Base-by-base conservation (phyloP, 2,113 vertebrate species). In the Lampris megalopsis region DNA sequence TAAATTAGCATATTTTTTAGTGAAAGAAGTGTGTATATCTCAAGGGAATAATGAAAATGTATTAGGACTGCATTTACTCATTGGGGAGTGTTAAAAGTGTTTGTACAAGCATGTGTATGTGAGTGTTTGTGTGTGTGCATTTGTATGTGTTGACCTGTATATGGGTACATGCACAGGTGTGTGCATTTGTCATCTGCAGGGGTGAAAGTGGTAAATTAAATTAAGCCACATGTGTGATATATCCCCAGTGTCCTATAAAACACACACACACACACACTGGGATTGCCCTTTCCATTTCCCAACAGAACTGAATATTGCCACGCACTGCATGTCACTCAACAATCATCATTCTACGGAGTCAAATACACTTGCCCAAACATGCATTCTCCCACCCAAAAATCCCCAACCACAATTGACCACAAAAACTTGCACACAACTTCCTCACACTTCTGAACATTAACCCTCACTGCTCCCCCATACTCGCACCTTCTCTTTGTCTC, bases 251-350 rank as follows among this genome's bases (percentile, higher is more conserved):
- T 3, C 0, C 9, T 61, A 42, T 61, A 61, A 58, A 13, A 36
- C 41, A 47, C 61, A 68, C 49, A 24, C 53, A 13, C 57, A 71
- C 38, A 35, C 79, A 65, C 53, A 41, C 48, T 10, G 3, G 2
- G 63, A 70, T 80, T 63, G 75, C 75, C 68, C 78, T 49, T 53
- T 57, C n/a, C 53, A 71, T 54, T 70, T 75, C 53, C 67, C 75
- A 60, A 56, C 70, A 0, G 5, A 50, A 37, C 77, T 71, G 82
- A 90, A 77, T 78, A 82, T 86, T 86, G 81, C 81, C 84, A 82
- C 73, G 79, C 63, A 53, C 38, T 70, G 49, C 76, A 60, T 63
- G 61, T 86, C 89, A 88, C 66, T 87, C 87, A 71, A 43, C 75
- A 71, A 42, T 56, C 52, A 48, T 50, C 57, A 72, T 43, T 54